Percentiles rank a stretch among this genome's conserved stretches.
Evolutionary conservation across 2,113 vertebrate species (phyloP).

Genomic region (Indicator maculatus): DNA sequence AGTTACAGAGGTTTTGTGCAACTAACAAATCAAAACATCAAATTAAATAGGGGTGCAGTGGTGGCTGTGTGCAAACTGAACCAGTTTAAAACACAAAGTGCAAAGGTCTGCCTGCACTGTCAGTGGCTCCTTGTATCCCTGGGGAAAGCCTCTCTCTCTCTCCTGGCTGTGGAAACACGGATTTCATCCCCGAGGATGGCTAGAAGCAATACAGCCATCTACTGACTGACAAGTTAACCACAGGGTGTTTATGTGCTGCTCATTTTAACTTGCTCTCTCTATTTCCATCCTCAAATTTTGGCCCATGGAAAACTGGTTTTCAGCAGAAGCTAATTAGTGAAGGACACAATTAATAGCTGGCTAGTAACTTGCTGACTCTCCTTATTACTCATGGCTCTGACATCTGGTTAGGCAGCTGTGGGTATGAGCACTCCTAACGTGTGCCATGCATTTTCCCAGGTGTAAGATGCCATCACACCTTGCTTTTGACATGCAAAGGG

Average conservation of each 20-base stretch:
- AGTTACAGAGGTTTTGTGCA: not conserved
- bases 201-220: constrained; percentile 66
- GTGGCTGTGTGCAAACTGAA: not conserved
- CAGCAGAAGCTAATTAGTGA: constrained; percentile 21
- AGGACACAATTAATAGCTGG: not conserved
- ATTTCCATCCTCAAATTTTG: not conserved
- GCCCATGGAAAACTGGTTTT: constrained; percentile 30
- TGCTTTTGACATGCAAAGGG: not conserved
- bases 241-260: not conserved
- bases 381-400: constrained; percentile 15
- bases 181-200: not conserved
- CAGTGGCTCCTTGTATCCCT: not conserved
- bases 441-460: not conserved
- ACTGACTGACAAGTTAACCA: constrained; percentile 52
- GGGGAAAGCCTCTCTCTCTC: not conserved
- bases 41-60: not conserved
- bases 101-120: not conserved
- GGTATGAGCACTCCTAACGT: not conserved
- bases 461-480: not conserved
- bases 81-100: not conserved
- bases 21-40: not conserved
- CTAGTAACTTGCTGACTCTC: not conserved
- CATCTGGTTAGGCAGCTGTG: constrained; percentile 22
- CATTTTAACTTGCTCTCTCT: not conserved
- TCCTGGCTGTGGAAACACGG: not conserved